Percentiles rank a stretch among this genome's conserved stretches.
These are phyloP conservation scores for Elmis aenea DNA, from an alignment of 2,888 invertebrate genomes.

Conservation along the genomic window DNA sequence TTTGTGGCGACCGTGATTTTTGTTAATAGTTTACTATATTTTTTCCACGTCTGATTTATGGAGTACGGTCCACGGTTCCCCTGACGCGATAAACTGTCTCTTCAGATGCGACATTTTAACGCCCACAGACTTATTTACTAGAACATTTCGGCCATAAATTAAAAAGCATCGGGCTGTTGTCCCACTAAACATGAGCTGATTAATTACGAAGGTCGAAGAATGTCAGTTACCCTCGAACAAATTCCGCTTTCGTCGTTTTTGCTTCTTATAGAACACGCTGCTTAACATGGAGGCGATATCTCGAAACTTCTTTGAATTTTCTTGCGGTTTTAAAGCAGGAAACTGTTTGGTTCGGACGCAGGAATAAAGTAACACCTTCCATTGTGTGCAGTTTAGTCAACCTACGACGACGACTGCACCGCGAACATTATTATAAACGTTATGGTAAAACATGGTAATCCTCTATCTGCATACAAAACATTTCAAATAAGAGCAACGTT, in stretches of 20 bases:
- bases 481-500: slow-evolving; percentile 23
- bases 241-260: not conserved
- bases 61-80: not conserved
- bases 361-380: slow-evolving; percentile 35
- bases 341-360: not conserved
- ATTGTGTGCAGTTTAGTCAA: slow-evolving; percentile 30
- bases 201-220: not conserved
- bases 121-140: not conserved
- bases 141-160: not conserved
- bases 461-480: slow-evolving; percentile 38
- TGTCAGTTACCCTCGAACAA: not conserved
- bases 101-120: not conserved
- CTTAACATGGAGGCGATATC: too few relatives aligned
- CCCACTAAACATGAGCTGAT: not conserved
- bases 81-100: not conserved
- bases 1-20: too few relatives aligned
- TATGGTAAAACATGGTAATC: slow-evolving; percentile 36
- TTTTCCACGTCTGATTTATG: too few relatives aligned
- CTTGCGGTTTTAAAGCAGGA: too few relatives aligned
- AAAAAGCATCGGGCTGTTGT: not conserved
- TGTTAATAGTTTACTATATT: too few relatives aligned
- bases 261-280: too few relatives aligned
- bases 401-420: slow-evolving; percentile 28
- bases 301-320: too few relatives aligned
- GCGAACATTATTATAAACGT: slow-evolving; percentile 38